phyloP scores from a whole-genome alignment of 2,797 vertebrate species.

The Sternarchorhynchus goeldii region DNA sequence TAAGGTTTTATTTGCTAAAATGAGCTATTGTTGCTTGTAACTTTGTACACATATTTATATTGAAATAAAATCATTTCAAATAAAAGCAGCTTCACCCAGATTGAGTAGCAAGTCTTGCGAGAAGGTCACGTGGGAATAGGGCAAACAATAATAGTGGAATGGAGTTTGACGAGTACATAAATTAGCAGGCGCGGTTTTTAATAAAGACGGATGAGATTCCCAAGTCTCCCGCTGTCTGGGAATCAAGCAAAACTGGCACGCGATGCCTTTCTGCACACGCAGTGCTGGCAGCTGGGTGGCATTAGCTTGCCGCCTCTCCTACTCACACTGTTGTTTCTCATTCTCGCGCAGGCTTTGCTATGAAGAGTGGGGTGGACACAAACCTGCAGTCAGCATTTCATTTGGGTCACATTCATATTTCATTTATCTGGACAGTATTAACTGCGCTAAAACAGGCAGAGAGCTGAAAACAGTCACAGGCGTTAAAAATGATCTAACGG shows the following conservation, averaged over 20 bases:
- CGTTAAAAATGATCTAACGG: conserved; percentile 7
- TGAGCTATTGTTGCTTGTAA: conserved; percentile 82
- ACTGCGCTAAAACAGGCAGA: neutral
- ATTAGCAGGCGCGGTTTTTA: conserved; percentile 73
- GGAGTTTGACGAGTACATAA: conserved; percentile 77
- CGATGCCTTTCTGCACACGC: conserved; percentile 62
- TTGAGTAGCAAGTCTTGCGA: conserved; percentile 49
- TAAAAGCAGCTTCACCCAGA: conserved; percentile 65
- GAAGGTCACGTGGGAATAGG: conserved; percentile 52
- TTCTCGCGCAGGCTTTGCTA: conserved; percentile 41
- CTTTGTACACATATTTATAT: conserved; percentile 91
- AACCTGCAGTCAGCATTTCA: conserved; percentile 50
- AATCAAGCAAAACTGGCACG: conserved; percentile 61
- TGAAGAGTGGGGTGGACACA: conserved; percentile 66
- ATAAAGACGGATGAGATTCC: conserved; percentile 77
- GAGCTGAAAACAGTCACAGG: neutral
- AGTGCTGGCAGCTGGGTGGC: conserved; percentile 69
- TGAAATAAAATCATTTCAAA: conserved; percentile 86
- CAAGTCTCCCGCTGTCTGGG: conserved; percentile 65
- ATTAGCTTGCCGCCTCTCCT: conserved; percentile 64
- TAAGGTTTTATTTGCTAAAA: conserved; percentile 81
- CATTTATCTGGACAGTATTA: conserved; percentile 24
- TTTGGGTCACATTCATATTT: conserved; percentile 35
- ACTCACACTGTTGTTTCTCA: conserved; percentile 57
- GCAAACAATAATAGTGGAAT: conserved; percentile 70